These are phyloP conservation scores for Sycophaga agraensis DNA, from an alignment of 1,140 invertebrate species.

Conservation along the genomic window DNA sequence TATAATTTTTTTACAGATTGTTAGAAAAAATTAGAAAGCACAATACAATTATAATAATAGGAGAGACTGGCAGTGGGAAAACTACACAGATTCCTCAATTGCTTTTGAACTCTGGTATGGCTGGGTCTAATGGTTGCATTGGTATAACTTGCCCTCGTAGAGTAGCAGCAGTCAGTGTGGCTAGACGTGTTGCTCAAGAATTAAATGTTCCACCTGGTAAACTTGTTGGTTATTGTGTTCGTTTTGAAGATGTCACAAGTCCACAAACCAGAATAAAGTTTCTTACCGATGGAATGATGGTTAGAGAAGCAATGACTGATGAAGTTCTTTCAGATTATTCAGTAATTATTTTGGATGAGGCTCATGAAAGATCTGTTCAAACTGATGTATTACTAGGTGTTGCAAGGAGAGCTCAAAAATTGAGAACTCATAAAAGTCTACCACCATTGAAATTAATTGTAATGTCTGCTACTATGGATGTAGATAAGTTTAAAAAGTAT, in stretches of 20 bases:
- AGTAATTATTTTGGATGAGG: constrained; percentile 93
- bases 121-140: constrained; percentile 66
- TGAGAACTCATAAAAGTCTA: constrained; percentile 64
- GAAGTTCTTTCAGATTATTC: constrained; percentile 74
- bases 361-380: constrained; percentile 94
- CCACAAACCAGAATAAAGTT: constrained; percentile 81
- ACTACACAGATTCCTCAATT: constrained; percentile 89
- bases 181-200: constrained; percentile 83
- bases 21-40: constrained; percentile 60
- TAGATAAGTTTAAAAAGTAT: constrained; percentile 88
- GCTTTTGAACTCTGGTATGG: constrained; percentile 51
- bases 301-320: constrained; percentile 83
- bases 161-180: constrained; percentile 90
- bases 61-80: constrained; percentile 89
- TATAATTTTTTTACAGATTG: constrained; percentile 48
- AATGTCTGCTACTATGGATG: constrained; percentile 96
- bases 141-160: constrained; percentile 86
- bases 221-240: constrained; percentile 84
- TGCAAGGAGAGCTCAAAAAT: constrained; percentile 75
- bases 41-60: constrained; percentile 75
- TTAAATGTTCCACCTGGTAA: constrained; percentile 66
- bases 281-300: constrained; percentile 93
- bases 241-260: constrained; percentile 87
- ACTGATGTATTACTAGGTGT: constrained; percentile 91
- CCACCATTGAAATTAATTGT: constrained; percentile 76